Conservation (phyloP, 1,140 invertebrate species). For the Saccostrea glomerata region DNA sequence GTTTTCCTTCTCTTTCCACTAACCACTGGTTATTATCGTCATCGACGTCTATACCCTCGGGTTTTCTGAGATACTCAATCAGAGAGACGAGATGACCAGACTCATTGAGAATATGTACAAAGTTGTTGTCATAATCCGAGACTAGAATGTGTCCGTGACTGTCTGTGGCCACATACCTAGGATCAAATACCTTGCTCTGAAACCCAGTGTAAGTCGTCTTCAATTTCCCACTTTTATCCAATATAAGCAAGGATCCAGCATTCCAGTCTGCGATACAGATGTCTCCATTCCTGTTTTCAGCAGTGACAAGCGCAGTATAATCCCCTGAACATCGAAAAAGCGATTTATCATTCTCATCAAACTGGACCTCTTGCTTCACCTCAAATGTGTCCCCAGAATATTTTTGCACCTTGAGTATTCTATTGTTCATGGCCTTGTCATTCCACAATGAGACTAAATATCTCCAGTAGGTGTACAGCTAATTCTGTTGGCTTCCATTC, state of each 20-base stretch:
- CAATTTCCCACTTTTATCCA: not conserved
- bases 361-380: not conserved
- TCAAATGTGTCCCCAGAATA: not conserved
- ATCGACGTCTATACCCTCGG: not conserved
- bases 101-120: not conserved
- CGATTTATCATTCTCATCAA: not conserved
- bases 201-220: not conserved
- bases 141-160: not conserved
- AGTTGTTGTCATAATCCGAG: conserved; percentile 1
- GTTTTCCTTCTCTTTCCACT: not conserved
- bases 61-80: not conserved
- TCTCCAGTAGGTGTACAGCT: not conserved
- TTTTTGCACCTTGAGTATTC: not conserved
- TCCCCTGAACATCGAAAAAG: not conserved
- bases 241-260: not conserved
- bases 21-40: not conserved
- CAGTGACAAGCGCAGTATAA: not conserved
- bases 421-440: not conserved
- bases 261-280: not conserved
- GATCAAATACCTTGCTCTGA: not conserved
- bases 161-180: not conserved
- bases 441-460: not conserved
- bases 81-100: not conserved
- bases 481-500: not conserved
- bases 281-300: conserved; percentile 3